phyloP scores from a whole-genome alignment of 2,797 vertebrate species.

The Sciurus carolinensis region DNA sequence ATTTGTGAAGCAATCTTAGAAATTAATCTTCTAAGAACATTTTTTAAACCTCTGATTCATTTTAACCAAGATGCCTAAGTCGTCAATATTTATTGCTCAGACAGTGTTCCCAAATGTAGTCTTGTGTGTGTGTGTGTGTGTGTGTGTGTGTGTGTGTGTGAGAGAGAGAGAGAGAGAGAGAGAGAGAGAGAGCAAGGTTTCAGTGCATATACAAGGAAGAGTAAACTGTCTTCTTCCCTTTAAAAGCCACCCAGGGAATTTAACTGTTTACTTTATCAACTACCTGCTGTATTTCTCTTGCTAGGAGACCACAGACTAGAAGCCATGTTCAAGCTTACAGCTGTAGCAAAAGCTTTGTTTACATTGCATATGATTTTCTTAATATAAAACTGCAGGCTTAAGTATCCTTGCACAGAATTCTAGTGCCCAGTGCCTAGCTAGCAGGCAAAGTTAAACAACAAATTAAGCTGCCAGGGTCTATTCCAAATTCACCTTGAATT shows the following conservation, averaged over 20 bases:
- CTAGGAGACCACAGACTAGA: slow-evolving; percentile 59
- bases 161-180: too few species aligned
- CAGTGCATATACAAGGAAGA: not conserved
- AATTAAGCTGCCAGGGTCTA: not conserved
- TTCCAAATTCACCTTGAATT: not conserved
- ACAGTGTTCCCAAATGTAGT: slow-evolving; percentile 47
- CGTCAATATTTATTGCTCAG: slow-evolving; percentile 16
- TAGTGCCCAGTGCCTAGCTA: not conserved
- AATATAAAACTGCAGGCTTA: not conserved
- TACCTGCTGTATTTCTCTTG: slow-evolving; percentile 18
- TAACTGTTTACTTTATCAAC: not conserved
- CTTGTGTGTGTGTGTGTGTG: not conserved
- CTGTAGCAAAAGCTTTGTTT: slow-evolving; percentile 61
- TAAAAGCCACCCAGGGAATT: slow-evolving; percentile 29
- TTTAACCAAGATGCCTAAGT: slow-evolving; percentile 2
- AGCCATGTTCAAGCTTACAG: not conserved
- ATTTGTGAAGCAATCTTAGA: slow-evolving; percentile 62
- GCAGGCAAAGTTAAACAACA: slow-evolving; percentile 33
- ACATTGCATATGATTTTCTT: not conserved
- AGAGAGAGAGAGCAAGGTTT: not conserved
- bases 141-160: not conserved
- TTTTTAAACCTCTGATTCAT: slow-evolving; percentile 11
- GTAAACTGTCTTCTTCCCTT: slow-evolving; percentile 8
- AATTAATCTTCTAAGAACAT: slow-evolving; percentile 32
- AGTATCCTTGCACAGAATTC: not conserved